Percentiles rank a stretch among this genome's conserved stretches.
Evolutionary conservation across 2,888 invertebrate species (phyloP).

Genomic region (Hermaeophaga mercurialis): DNA sequence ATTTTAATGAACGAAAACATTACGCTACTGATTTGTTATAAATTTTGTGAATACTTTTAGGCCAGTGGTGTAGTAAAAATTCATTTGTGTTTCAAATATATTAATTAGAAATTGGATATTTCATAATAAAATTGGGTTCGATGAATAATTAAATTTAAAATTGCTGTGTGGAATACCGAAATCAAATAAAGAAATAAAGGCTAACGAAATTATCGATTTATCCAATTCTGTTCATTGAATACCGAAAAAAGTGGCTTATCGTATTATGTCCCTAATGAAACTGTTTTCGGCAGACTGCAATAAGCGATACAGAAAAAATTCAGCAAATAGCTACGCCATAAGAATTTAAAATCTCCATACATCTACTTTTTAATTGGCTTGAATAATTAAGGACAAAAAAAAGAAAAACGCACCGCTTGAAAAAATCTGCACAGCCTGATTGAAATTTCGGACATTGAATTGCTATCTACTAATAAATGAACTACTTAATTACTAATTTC

Average conservation of each 20-base stretch:
- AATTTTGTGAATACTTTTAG: no score
- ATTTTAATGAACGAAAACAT: no score
- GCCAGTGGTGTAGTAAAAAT: no score
- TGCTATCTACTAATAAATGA: conserved; percentile 24
- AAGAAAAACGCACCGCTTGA: neutral
- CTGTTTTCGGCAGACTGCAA: conserved; percentile 3
- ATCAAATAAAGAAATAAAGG: no score
- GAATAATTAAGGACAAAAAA: conserved; percentile 1
- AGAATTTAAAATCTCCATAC: conserved; percentile 26
- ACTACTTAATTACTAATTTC: conserved; percentile 18
- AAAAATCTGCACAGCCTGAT: conserved; percentile 5
- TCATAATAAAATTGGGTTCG: no score
- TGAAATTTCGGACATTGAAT: conserved; percentile 22
- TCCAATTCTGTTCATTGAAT: no score
- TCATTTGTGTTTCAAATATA: no score
- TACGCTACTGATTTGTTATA: no score
- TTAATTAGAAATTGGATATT: no score
- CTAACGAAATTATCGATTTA: no score
- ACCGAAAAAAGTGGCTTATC: neutral
- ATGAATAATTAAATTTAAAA: no score
- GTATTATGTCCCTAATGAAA: conserved; percentile 13
- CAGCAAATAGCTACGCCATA: conserved; percentile 2
- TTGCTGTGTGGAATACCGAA: no score
- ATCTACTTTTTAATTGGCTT: conserved; percentile 9
- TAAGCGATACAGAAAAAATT: conserved; percentile 6